Base-by-base conservation (phyloP, 2,797 vertebrate species). In the Rousettus madagascariensis region DNA sequence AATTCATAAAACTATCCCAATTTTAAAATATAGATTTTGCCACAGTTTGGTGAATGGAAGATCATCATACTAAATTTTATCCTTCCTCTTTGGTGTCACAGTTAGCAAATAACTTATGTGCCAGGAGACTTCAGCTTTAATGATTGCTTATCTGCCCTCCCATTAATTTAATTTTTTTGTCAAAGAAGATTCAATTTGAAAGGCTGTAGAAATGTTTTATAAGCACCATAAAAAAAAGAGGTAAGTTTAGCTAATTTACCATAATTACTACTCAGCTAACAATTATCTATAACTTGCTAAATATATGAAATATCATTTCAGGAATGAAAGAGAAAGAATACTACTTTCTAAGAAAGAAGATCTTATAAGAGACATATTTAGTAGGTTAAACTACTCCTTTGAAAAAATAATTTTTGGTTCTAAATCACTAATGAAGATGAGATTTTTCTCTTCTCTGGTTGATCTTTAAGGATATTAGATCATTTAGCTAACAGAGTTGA, bases 321-420 rank as follows among this genome's bases (percentile, higher is more conserved):
- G 95, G 95, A 97, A 95, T 96, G 95, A 97, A 96, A 94, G 59
- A 93, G 72, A 97, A 95, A 53, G 95, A 97, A 83, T 92, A 96
- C 46, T 97, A 96, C 97, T 97, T 98, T 97, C 97, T 97, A 96
- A 96, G 97, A 98, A 98, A 97, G 97, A 96, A 95, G 91, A 95
- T 90, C 93, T 41, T 97, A 69, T 57, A 88, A 75, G 51, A 96
- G 75, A 96, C 71, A 83, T 96, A 93, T 86, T 93, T 85, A 97
- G 97, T 98, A 97, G 97, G 96, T 98, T 98, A 92, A 97, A 97
- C 97, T 97, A 97, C 97, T 95, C 12, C 26, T 96, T 94, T 94
- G 82, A 93, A 91, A 95, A 82, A 94, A 53, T 61, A 89, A 79
- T 30, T 90, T 96, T 94, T 71, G 68, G 49, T 94, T 96, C 66